A percentile compares a stretch with the other conserved stretches of the same genome.
phyloP scores from a whole-genome alignment of 2,113 vertebrate genomes.

The Burhinus oedicnemus region DNA sequence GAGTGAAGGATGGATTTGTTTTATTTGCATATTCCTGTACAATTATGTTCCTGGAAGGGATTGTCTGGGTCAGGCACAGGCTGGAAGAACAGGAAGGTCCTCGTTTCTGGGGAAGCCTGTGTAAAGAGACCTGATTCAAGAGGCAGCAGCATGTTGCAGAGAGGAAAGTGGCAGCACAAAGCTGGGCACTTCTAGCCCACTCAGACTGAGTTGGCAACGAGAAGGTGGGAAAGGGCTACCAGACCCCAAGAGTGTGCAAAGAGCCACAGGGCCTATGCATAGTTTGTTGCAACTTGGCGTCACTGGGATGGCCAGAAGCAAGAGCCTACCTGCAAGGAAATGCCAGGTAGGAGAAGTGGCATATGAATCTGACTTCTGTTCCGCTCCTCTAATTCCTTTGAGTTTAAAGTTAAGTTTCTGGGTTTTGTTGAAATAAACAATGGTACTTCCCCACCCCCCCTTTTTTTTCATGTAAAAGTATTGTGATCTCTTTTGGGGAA shows the following conservation, averaged over 20 bases:
- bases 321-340: neutral
- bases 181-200: neutral
- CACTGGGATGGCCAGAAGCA: neutral
- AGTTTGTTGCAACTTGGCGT: neutral
- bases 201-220: neutral
- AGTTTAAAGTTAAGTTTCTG: neutral
- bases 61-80: neutral
- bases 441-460: no score
- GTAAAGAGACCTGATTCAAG: neutral
- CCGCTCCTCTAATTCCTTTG: neutral
- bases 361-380: neutral
- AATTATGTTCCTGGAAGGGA: neutral
- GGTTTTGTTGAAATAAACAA: neutral
- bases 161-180: neutral
- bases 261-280: rapidly evolving
- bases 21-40: neutral
- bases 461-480: neutral
- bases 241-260: neutral
- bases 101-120: neutral
- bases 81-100: neutral
- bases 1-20: neutral
- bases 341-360: neutral
- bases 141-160: neutral
- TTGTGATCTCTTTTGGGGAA: neutral
- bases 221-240: neutral